phyloP scores from a whole-genome alignment of 2,113 vertebrate species.

The Excalfactoria chinensis region DNA sequence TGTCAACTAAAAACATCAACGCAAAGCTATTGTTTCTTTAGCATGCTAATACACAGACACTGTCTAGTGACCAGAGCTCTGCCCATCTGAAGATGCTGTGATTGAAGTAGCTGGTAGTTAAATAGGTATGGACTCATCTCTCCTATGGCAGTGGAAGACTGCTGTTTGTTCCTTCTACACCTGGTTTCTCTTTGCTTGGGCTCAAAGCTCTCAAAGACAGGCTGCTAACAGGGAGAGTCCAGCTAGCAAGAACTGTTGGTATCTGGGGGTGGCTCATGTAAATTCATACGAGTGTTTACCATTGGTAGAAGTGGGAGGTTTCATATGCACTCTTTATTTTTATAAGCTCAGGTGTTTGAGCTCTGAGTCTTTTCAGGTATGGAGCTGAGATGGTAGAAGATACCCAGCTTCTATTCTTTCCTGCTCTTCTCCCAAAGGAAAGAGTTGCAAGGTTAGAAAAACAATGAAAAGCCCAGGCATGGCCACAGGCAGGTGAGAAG shows the following conservation, averaged over 20 bases:
- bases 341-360: not conserved
- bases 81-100: not conserved
- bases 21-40: not conserved
- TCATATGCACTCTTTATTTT: not conserved
- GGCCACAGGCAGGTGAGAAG: not conserved
- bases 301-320: fast-evolving
- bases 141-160: not conserved
- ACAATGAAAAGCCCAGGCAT: not conserved
- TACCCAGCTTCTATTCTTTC: not conserved
- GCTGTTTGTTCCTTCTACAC: not conserved
- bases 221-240: not conserved
- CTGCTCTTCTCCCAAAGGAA: not conserved
- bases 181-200: not conserved
- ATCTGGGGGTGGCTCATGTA: not conserved
- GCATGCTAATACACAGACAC: not conserved
- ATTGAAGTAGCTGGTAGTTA: not conserved
- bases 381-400: not conserved
- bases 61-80: not conserved
- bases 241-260: not conserved
- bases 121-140: not conserved
- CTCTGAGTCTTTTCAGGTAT: not conserved
- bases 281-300: not conserved
- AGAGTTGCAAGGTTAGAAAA: not conserved
- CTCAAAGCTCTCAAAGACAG: not conserved
- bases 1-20: not conserved